Conservation (phyloP, 2,888 invertebrate genomes). For the Protodeltote pygarga region DNA sequence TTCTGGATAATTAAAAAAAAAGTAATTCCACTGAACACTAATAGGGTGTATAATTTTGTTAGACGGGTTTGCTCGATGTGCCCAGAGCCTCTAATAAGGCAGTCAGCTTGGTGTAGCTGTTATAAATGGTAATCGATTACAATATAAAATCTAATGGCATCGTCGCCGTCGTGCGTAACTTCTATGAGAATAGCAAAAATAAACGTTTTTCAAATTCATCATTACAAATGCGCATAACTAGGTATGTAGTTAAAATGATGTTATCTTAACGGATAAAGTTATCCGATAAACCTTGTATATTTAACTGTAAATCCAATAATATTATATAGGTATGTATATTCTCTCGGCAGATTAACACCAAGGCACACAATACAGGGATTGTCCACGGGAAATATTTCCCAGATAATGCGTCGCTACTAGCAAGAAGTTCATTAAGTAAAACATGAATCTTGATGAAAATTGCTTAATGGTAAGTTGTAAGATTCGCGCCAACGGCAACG, state of each 20-base stretch:
- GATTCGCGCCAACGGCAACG: conserved; percentile 66
- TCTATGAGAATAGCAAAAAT: neutral
- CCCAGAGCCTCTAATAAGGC: neutral
- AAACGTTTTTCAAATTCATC: conserved; percentile 2
- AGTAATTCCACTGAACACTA: neutral
- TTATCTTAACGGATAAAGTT: conserved; percentile 13
- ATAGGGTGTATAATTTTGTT: neutral
- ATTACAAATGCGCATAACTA: conserved; percentile 2
- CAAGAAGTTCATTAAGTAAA: conserved; percentile 66
- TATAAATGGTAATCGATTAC: conserved; percentile 8
- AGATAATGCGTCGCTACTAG: conserved; percentile 47
- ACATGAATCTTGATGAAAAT: conserved; percentile 76
- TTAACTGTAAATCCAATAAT: conserved; percentile 15
- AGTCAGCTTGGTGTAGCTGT: neutral
- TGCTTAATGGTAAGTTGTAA: conserved; percentile 74
- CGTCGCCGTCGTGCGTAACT: conserved; percentile 14
- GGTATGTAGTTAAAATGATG: conserved; percentile 3
- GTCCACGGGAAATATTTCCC: conserved; percentile 34
- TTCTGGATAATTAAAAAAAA: neutral
- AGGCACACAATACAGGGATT: conserved; percentile 24
- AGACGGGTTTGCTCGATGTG: neutral
- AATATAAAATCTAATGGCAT: conserved; percentile 18
- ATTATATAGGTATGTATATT: conserved; percentile 21
- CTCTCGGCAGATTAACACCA: conserved; percentile 17
- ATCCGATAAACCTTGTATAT: conserved; percentile 6